These are phyloP conservation scores for Rhadinocentrus ornatus DNA, from an alignment of 2,797 vertebrate species.

Conservation along the genomic window DNA sequence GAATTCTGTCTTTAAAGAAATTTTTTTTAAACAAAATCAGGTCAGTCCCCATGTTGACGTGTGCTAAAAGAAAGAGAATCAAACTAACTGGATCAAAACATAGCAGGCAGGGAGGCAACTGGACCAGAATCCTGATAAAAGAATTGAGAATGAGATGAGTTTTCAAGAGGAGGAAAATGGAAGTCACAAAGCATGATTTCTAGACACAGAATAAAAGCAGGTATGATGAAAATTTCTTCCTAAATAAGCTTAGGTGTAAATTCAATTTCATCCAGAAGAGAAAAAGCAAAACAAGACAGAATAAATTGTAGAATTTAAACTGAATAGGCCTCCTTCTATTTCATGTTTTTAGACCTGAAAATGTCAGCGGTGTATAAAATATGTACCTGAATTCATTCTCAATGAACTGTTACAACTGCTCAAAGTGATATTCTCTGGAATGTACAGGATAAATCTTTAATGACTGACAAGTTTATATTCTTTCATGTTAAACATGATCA, in stretches of 20 bases:
- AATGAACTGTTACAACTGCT: not conserved
- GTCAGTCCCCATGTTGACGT: too few relatives aligned
- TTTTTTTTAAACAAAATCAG: too few relatives aligned
- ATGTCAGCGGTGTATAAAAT: not conserved
- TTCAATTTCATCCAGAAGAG: not conserved
- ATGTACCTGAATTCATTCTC: not conserved
- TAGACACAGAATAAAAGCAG: not conserved
- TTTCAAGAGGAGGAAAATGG: too few relatives aligned
- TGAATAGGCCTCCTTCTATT: not conserved
- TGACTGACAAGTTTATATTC: not conserved
- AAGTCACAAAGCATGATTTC: not conserved
- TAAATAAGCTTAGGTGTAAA: not conserved
- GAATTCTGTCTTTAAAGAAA: too few relatives aligned
- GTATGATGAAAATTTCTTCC: not conserved
- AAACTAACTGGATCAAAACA: too few relatives aligned
- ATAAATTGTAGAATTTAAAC: too few relatives aligned
- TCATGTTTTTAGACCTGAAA: not conserved
- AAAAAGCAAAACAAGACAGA: too few relatives aligned
- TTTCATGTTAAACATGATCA: constrained; percentile 3
- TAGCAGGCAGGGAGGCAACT: too few relatives aligned
- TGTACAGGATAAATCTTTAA: not conserved
- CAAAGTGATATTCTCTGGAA: not conserved
- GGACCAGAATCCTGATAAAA: too few relatives aligned
- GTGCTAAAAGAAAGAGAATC: too few relatives aligned
- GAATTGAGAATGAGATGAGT: too few relatives aligned